Evolutionary conservation across 1,140 invertebrate species (phyloP).

Genomic region (Episyrphus balteatus): DNA sequence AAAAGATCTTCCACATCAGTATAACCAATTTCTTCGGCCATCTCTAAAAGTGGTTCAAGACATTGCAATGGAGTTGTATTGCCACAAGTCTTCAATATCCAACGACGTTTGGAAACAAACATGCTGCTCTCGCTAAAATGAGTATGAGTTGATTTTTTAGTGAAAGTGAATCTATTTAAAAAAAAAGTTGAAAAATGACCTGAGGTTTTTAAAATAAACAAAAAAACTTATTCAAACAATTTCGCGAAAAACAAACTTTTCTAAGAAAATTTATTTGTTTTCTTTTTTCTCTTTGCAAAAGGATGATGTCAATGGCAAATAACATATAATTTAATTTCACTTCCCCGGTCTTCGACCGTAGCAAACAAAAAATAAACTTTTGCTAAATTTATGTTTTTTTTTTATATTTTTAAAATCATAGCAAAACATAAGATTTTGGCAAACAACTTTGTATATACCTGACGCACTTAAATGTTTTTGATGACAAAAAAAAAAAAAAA

Average conservation of each 20-base stretch:
- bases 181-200: not conserved
- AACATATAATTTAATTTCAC: no score
- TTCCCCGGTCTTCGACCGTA: no score
- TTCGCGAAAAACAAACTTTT: not conserved
- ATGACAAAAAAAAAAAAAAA: not conserved
- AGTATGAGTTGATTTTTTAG: conserved; percentile 8
- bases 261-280: no score
- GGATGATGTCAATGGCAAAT: no score
- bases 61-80: conserved; percentile 93
- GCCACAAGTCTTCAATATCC: conserved; percentile 98
- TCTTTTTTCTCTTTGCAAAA: no score
- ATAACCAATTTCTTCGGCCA: conserved; percentile 80
- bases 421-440: not conserved
- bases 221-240: not conserved
- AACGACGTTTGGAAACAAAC: conserved; percentile 87
- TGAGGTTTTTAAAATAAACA: not conserved
- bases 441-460: not conserved
- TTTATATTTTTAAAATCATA: not conserved
- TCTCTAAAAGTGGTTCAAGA: conserved; percentile 68
- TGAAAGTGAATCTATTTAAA: conserved; percentile 10
- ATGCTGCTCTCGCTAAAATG: conserved; percentile 89
- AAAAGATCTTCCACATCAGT: conserved; percentile 77
- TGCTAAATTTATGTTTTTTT: not conserved
- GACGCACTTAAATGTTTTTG: not conserved
- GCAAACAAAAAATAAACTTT: no score